Evolutionary conservation across 2,797 vertebrate species (phyloP).

Genomic region (Catostomus latipinnis): DNA sequence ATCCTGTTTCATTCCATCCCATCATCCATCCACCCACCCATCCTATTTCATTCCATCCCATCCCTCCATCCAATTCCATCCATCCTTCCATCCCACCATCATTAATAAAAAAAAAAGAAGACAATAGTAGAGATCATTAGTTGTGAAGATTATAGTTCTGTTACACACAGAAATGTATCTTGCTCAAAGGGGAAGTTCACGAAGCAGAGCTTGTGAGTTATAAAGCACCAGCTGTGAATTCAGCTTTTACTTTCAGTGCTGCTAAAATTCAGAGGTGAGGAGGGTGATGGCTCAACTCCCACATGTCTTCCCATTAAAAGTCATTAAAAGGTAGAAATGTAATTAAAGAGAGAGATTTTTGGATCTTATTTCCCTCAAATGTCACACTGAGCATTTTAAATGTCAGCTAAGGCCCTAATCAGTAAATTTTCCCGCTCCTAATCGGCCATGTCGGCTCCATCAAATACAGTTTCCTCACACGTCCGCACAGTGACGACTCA

Average conservation of each 20-base stretch:
- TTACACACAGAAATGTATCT: background rate
- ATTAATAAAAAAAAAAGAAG: too few relatives aligned
- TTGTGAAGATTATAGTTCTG: too few relatives aligned
- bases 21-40: too few relatives aligned
- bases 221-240: background rate
- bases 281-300: background rate
- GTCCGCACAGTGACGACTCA: background rate
- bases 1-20: too few relatives aligned
- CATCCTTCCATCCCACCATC: too few relatives aligned
- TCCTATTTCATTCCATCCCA: too few relatives aligned
- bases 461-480: background rate
- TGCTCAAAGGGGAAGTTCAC: background rate
- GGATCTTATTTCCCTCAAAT: background rate
- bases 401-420: background rate
- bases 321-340: background rate
- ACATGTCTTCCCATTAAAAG: background rate
- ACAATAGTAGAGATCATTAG: too few relatives aligned
- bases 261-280: background rate
- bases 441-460: background rate
- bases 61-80: too few relatives aligned
- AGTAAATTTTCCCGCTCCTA: background rate
- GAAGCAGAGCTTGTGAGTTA: background rate
- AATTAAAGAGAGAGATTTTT: background rate
- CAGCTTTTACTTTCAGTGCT: background rate
- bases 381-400: background rate